A percentile compares a stretch with the other conserved stretches of the same genome.
These are phyloP conservation scores for Semibalanus balanoides DNA, from an alignment of 1,140 invertebrate species.

Conservation along the genomic window DNA sequence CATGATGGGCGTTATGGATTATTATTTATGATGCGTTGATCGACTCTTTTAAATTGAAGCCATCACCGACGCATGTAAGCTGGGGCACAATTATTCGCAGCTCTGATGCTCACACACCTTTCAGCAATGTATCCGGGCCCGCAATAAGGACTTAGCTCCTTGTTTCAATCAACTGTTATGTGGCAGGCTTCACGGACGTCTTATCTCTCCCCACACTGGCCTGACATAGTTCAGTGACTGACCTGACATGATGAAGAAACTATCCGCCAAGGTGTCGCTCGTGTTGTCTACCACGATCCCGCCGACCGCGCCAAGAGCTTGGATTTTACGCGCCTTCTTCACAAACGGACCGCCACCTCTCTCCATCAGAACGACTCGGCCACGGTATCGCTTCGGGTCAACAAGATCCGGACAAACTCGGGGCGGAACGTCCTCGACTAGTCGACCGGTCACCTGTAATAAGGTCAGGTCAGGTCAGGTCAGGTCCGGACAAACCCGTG, in stretches of 20 bases:
- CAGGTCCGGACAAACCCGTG: slow-evolving; percentile 51
- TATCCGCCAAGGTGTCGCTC: slow-evolving; percentile 49
- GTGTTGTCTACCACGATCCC: slow-evolving; percentile 82
- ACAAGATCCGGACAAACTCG: slow-evolving; percentile 49
- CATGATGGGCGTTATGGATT: too few species aligned
- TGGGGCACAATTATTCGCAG: too few species aligned
- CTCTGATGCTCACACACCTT: too few species aligned
- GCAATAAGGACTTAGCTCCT: too few species aligned
- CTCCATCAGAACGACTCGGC: slow-evolving; percentile 67
- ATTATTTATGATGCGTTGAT: background rate
- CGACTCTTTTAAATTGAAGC: background rate
- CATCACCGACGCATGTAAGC: too few species aligned
- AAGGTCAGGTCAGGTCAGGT: too few species aligned
- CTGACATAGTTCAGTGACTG: too few species aligned
- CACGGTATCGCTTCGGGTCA: slow-evolving; percentile 45
- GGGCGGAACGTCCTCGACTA: slow-evolving; percentile 50
- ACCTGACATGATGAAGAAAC: slow-evolving; percentile 82
- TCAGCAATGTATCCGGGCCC: background rate
- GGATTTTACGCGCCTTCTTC: slow-evolving; percentile 76
- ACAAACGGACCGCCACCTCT: slow-evolving; percentile 91
- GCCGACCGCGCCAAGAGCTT: slow-evolving; percentile 64
- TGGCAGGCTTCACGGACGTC: too few species aligned
- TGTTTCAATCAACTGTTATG: background rate
- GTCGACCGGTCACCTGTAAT: slow-evolving; percentile 38
- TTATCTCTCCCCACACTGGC: too few species aligned